A percentile compares a stretch with the other conserved stretches of the same genome.
Evolutionary conservation across 2,797 vertebrate genomes (phyloP).

Genomic region (Bradypodion ventrale): DNA sequence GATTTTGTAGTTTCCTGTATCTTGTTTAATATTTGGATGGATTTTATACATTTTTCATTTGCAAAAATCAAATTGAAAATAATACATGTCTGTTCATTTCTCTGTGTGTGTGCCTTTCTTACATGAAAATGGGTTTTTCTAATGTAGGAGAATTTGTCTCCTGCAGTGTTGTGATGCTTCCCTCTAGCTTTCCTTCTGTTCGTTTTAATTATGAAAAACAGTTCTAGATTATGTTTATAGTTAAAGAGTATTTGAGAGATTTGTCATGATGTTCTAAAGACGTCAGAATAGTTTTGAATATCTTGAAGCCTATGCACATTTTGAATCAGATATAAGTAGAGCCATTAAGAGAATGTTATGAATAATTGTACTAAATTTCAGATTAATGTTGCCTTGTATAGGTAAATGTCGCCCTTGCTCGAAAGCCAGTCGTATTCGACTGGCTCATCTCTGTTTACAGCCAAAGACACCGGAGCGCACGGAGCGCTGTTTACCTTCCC

Average conservation of each 20-base stretch:
- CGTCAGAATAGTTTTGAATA: background rate
- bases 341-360: background rate
- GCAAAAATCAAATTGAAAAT: slow-evolving; percentile 64
- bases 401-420: too few relatives aligned
- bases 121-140: background rate
- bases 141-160: background rate
- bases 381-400: background rate
- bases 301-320: background rate
- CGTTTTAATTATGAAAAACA: slow-evolving; percentile 19
- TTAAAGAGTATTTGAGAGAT: too few relatives aligned
- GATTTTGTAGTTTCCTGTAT: slow-evolving; percentile 70
- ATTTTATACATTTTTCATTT: slow-evolving; percentile 65
- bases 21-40: slow-evolving; percentile 62
- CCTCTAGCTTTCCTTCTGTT: slow-evolving; percentile 42
- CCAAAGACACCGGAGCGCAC: too few relatives aligned
- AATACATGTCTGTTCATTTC: slow-evolving; percentile 50
- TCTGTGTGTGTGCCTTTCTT: background rate
- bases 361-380: slow-evolving; percentile 12
- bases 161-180: background rate
- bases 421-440: too few relatives aligned
- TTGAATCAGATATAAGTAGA: slow-evolving; percentile 17
- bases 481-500: too few relatives aligned
- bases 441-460: too few relatives aligned
- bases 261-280: too few relatives aligned
- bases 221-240: too few relatives aligned